Base-by-base conservation (phyloP, 2,888 invertebrate species). In the Nudaria mundana region DNA sequence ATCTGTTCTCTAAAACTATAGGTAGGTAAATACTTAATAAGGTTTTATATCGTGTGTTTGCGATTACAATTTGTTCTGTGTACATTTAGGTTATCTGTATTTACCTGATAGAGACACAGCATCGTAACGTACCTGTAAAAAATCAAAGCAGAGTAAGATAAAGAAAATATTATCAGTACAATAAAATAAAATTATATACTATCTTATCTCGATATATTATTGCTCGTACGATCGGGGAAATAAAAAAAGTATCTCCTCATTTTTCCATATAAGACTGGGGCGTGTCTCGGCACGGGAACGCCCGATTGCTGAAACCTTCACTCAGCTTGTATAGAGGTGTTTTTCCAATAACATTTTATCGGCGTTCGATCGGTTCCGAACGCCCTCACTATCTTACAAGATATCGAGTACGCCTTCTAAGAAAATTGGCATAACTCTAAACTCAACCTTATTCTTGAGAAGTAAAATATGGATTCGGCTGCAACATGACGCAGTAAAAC, bases 331-430 rank as follows among this genome's bases (percentile, higher is more conserved):
- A 83, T 85, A 87, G 73, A 83, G 86, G 71, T 76, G 77, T 77
- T 79, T 85, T 86, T 87, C 82, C 85, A 79, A 83, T 85, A 83
- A 64, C 63, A 52, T 56, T 53, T 71, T 80, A 86, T 86, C 85
- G 81, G 76, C 64, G 71, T 81, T 81, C 87, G 85, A 87, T 87
- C 87, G 80, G 76, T 79, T 76, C 75, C 76, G 68, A 82, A 87
- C 87, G 86, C 87, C 87, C 84, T 82, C 76, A 84, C 87, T 86
- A 87, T 87, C 87, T 87, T 82, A 61, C 77, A 85, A 87, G 85
- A 85, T 87, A 86, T 87, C 81, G 81, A 83, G 73, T 77, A 86
- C 88, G 88, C 88, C 88, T 88, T 86, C 88, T 81, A 83, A 80
- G 56, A 74, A 76, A 79, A 71, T 60, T 40, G 14, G 24, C 18